A percentile compares a stretch with the other conserved stretches of the same genome.
These are phyloP conservation scores for Nettapus auritus DNA, from an alignment of 2,113 vertebrate species.

Conservation along the genomic window DNA sequence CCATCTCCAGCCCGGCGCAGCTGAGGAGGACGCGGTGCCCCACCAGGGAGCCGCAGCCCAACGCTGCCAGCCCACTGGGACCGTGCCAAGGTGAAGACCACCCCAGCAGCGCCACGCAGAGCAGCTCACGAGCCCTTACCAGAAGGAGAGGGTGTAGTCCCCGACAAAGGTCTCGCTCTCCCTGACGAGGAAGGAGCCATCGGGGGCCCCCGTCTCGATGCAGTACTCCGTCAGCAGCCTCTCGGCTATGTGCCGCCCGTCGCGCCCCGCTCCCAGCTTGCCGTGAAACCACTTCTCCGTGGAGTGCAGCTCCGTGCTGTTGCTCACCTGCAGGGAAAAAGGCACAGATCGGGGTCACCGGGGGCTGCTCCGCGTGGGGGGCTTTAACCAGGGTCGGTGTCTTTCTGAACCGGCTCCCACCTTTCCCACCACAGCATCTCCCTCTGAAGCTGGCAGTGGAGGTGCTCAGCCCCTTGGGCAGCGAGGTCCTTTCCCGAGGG, in stretches of 20 bases:
- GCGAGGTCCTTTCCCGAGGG: background rate
- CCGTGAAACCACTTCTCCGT: slow-evolving; percentile 97
- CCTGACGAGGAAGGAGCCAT: slow-evolving; percentile 95
- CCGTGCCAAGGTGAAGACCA: too few relatives aligned
- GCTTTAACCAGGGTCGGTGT: background rate
- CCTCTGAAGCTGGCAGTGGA: background rate
- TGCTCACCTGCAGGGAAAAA: slow-evolving; percentile 76
- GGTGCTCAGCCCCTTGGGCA: background rate
- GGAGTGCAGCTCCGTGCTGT: slow-evolving; percentile 92
- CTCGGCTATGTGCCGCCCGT: slow-evolving; percentile 96
- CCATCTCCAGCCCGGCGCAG: background rate
- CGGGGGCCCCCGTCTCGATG: slow-evolving; percentile 91
- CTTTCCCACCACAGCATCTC: background rate
- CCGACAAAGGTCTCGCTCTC: slow-evolving; percentile 98
- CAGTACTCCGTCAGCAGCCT: slow-evolving; percentile 94
- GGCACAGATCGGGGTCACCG: rapidly evolving
- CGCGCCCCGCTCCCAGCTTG: slow-evolving; percentile 91
- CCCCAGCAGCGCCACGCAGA: rapidly evolving
- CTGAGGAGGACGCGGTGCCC: background rate
- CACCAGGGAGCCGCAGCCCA: background rate
- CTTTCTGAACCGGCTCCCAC: background rate
- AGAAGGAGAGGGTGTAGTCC: slow-evolving; percentile 98
- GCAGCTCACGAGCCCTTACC: slow-evolving; percentile 75
- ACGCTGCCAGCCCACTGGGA: too few relatives aligned
- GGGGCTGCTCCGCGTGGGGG: background rate